Conservation (phyloP, 2,888 invertebrate genomes). For the Esperia sulphurella region DNA sequence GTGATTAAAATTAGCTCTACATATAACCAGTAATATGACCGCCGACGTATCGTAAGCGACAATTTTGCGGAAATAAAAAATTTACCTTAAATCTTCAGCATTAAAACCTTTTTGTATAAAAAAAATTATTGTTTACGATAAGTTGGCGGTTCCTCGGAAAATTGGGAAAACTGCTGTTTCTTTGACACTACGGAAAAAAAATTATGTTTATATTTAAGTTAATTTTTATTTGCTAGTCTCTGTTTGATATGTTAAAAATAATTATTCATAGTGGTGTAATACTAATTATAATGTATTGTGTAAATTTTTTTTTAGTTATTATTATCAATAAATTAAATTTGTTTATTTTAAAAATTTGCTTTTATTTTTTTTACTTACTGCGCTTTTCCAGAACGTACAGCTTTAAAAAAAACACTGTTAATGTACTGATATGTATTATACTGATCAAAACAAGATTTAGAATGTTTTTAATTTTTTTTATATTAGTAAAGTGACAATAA, state of each 20-base stretch:
- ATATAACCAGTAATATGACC: too few species aligned
- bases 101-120: too few species aligned
- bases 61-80: too few species aligned
- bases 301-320: conserved; percentile 76
- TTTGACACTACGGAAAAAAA: conserved; percentile 28
- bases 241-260: conserved; percentile 73
- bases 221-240: conserved; percentile 77
- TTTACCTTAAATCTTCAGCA: too few species aligned
- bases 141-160: conserved; percentile 7
- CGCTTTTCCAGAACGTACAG: too few species aligned
- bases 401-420: too few species aligned
- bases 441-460: too few species aligned
- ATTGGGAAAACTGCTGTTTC: conserved; percentile 25
- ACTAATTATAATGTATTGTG: conserved; percentile 79
- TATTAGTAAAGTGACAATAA: too few species aligned
- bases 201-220: conserved; percentile 58
- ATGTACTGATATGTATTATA: too few species aligned
- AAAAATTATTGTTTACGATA: too few species aligned
- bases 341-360: conserved; percentile 66
- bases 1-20: conserved; percentile 1
- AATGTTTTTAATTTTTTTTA: too few species aligned
- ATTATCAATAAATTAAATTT: conserved; percentile 79
- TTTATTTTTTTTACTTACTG: conserved; percentile 11
- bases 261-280: conserved; percentile 77
- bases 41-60: too few species aligned